Evolutionary conservation across 2,113 vertebrate genomes (phyloP), one percentile per base, ranked within the genome.

Genomic region (Mormyrus iriodes): DNA sequence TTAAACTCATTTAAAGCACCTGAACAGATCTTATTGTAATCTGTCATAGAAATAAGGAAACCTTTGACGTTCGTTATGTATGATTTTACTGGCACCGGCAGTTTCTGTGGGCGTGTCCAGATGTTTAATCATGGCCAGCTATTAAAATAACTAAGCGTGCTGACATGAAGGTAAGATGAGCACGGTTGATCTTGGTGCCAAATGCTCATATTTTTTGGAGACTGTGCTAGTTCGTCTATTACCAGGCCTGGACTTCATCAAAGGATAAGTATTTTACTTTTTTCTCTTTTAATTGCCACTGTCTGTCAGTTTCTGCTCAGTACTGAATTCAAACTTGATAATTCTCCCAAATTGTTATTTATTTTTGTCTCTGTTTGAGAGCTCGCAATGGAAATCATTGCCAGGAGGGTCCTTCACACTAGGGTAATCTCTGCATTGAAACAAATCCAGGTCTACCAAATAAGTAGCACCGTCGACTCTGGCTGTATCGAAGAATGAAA

Each of bases 341-440:
- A 51, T 73, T 85, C 31, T 85, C 87, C 85, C 49, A 90, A 88
- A 84, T 73, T 19, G 88, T 89, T 91, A 91, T 89, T 89, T 91
- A 93, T 93, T 94, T 91, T 89, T 84, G 90, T 91, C 69, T 0
- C 10, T 73, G 27, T 92, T 89, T 88, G 91, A 88, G 52, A 85
- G 53, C 44, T 46, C 61, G 89, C 79, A 44, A 89, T 92, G 91
- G 91, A 92, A 91, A 86, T 91, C 79, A 49, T 92, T 92, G 90
- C 89, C 91, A 89, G 88, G 92, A 90, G 92, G 89, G 90, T 85
- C 42, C 51, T 90, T 91, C 86, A 90, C 88, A 88, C 85, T 15
- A 82, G 90, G 86, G 88, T 91, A 91, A 91, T 93, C 89, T 88
- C 87, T 53, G 17, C 44, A 51, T 53, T 90, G 90, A 93, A 90